Percentiles rank a stretch among this genome's conserved stretches.
Evolutionary conservation across 2,797 vertebrate genomes (phyloP).

Genomic region (Alfaro cultratus): DNA sequence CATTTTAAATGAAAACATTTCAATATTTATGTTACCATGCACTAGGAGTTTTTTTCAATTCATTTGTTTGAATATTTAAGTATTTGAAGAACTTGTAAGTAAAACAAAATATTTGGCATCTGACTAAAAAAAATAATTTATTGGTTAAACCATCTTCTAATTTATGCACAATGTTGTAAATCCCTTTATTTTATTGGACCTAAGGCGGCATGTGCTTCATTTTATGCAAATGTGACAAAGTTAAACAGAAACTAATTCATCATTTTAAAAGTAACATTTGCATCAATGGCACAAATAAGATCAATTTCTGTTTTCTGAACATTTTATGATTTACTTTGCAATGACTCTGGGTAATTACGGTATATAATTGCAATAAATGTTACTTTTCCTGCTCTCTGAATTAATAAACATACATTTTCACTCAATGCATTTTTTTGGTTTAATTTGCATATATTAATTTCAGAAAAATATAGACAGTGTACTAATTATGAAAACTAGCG

Average conservation of each 20-base stretch:
- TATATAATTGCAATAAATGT: not conserved
- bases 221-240: not conserved
- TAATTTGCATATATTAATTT: not conserved
- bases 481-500: not conserved
- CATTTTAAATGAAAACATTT: conserved; percentile 1
- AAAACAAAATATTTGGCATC: not conserved
- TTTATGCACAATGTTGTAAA: not conserved
- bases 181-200: not conserved
- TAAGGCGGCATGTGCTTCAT: not conserved
- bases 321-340: not conserved
- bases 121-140: not conserved
- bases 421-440: not conserved
- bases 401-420: not conserved
- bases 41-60: not conserved
- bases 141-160: not conserved
- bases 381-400: not conserved
- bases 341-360: not conserved
- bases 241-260: not conserved
- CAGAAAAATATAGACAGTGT: not conserved
- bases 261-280: not conserved
- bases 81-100: not conserved
- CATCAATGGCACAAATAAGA: not conserved
- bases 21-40: not conserved
- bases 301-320: not conserved
- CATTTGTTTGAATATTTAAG: not conserved